Conservation (phyloP, 2,797 vertebrate species). For the Sebastes vulpes region DNA sequence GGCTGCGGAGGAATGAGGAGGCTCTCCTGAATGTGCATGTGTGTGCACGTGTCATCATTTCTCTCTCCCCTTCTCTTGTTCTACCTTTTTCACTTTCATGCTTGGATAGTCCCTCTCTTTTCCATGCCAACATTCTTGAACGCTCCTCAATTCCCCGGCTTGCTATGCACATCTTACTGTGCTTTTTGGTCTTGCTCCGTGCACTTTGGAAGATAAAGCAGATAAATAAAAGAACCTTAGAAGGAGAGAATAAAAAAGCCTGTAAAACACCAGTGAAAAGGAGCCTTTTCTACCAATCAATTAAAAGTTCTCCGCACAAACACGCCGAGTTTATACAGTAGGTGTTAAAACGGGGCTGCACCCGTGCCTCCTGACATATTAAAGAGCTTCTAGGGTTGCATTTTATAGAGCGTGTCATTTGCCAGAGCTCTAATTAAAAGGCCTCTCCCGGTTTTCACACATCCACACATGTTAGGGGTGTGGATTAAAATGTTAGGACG, state of each 20-base stretch:
- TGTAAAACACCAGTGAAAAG: neutral
- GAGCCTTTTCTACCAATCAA: neutral
- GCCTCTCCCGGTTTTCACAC: constrained; percentile 59
- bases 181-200: constrained; percentile 42
- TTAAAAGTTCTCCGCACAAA: neutral
- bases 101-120: constrained; percentile 58
- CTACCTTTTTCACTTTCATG: constrained; percentile 76
- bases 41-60: constrained; percentile 44
- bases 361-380: constrained; percentile 6
- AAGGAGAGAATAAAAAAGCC: constrained; percentile 13
- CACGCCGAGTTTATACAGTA: constrained; percentile 5
- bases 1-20: constrained; percentile 63
- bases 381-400: constrained; percentile 29
- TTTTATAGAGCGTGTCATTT: constrained; percentile 57
- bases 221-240: constrained; percentile 39
- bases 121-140: constrained; percentile 68
- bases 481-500: constrained; percentile 40
- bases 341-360: constrained; percentile 19
- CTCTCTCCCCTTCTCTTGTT: constrained; percentile 8
- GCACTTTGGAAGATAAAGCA: constrained; percentile 30
- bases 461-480: constrained; percentile 41
- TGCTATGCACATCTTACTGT: constrained; percentile 30
- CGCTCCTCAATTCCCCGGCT: constrained; percentile 33
- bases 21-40: constrained; percentile 34
- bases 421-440: constrained; percentile 56